Percentiles rank a stretch among this genome's conserved stretches.
These are phyloP conservation scores for Brachionichthys hirsutus DNA, from an alignment of 2,113 vertebrate genomes.

Conservation along the genomic window DNA sequence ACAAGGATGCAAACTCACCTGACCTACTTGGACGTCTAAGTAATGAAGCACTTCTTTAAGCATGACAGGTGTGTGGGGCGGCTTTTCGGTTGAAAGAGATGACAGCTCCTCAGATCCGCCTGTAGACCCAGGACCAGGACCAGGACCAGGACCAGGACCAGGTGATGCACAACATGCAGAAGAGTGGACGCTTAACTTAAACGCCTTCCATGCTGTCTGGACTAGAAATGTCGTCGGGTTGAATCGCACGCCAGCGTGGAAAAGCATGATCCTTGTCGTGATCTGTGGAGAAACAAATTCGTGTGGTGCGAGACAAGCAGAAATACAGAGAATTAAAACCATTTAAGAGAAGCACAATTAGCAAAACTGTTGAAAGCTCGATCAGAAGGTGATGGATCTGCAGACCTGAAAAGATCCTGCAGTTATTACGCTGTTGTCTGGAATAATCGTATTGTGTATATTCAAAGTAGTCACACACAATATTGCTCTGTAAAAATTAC, in stretches of 20 bases:
- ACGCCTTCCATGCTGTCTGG: conserved; percentile 40
- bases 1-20: conserved; percentile 54
- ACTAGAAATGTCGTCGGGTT: conserved; percentile 34
- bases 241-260: conserved; percentile 3
- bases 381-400: not conserved
- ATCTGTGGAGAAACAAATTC: conserved; percentile 24
- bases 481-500: too few relatives aligned
- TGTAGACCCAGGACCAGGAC: conserved; percentile 16
- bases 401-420: not conserved
- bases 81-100: conserved; percentile 34
- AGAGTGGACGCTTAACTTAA: conserved; percentile 38
- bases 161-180: conserved; percentile 22
- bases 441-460: too few relatives aligned
- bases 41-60: conserved; percentile 69
- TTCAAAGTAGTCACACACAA: too few relatives aligned
- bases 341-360: not conserved
- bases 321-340: not conserved
- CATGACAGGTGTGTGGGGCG: conserved; percentile 69
- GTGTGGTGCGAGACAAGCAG: not conserved
- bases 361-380: not conserved
- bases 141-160: conserved; percentile 24
- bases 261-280: conserved; percentile 40
- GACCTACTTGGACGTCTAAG: conserved; percentile 62
- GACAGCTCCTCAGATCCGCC: conserved; percentile 18
- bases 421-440: too few relatives aligned